Base-by-base conservation (phyloP, 2,113 vertebrate species). In the Cyrtonyx montezumae region DNA sequence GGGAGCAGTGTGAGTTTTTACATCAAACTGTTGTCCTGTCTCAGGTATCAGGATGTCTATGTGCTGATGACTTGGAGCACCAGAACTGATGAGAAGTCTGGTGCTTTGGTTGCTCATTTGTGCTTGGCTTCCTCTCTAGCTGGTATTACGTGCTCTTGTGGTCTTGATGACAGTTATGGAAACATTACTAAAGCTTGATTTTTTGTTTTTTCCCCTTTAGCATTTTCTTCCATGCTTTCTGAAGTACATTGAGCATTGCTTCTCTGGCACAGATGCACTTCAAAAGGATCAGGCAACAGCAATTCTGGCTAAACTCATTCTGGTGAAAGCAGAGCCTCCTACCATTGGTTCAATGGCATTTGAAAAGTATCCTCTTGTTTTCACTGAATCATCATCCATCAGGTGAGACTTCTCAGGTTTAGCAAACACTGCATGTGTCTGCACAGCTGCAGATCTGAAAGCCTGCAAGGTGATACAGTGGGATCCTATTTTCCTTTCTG, bases 341-440 rank as follows among this genome's bases (percentile, higher is more conserved):
- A 97, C 97, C 1, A 92, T 98, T 15, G 99, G 98, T 91, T 99
- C 98, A 28, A 98, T 99, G 99, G 98, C 98, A 13, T 99, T 99
- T 84, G 99, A 99, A 92, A 99, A 98, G 61, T 99, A 99, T 96
- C 99, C 99, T 28, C 97, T 99, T 7, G 37, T 98, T 91, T 99
- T 99, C 97, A 96, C 96, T 5, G 97, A 97, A 13, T 97, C 98
- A 32, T 97, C 98, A 28, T 89, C 86, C 0, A 45, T 96, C 58
- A 97, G 97, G 99, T 99, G 93, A 98, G 98, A 62, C 36, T 75
- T 69, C 45, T 75, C 18, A 59, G 45, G 51, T 49, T 87, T 19
- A 66, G 37, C 19, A 56, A 40, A 56, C 2, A 4, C 6, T 32
- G 1, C 8, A 17, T 84, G 19, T 34, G 19, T 73, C 70, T 48